phyloP scores from a whole-genome alignment of 1,140 invertebrate genomes.

The Macrocentrus cingulum region DNA sequence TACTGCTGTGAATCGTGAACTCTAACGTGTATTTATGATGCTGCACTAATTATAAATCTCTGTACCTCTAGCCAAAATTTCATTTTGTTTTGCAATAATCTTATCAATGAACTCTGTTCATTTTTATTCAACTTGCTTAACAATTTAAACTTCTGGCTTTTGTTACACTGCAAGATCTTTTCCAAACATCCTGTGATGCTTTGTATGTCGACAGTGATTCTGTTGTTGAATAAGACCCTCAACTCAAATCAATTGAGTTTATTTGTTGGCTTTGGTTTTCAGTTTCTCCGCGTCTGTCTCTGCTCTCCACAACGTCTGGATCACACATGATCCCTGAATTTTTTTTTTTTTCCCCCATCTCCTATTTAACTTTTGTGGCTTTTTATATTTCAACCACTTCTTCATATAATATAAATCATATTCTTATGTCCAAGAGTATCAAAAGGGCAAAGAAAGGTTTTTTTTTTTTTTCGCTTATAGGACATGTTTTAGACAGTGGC shows the following conservation, averaged over 20 bases:
- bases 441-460: neutral
- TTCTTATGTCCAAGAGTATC: neutral
- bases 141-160: slow-evolving; percentile 3
- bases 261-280: slow-evolving; percentile 5
- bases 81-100: slow-evolving; percentile 18
- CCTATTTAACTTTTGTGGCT: neutral
- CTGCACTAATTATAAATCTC: slow-evolving; percentile 18
- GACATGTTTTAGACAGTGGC: too few relatives aligned
- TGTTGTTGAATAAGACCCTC: slow-evolving; percentile 19
- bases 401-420: slow-evolving; percentile 19
- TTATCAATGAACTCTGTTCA: slow-evolving; percentile 17
- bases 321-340: slow-evolving; percentile 8
- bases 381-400: slow-evolving; percentile 13
- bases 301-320: slow-evolving; percentile 15
- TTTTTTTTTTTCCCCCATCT: neutral
- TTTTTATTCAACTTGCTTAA: neutral
- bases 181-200: slow-evolving; percentile 19
- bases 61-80: neutral
- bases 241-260: slow-evolving; percentile 21
- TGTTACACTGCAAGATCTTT: slow-evolving; percentile 1
- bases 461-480: too few relatives aligned
- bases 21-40: slow-evolving; percentile 1
- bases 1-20: slow-evolving; percentile 10
- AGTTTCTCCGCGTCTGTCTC: neutral
- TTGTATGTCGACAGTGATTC: slow-evolving; percentile 3